phyloP scores from a whole-genome alignment of 2,888 invertebrate genomes.

The Busseola fusca region DNA sequence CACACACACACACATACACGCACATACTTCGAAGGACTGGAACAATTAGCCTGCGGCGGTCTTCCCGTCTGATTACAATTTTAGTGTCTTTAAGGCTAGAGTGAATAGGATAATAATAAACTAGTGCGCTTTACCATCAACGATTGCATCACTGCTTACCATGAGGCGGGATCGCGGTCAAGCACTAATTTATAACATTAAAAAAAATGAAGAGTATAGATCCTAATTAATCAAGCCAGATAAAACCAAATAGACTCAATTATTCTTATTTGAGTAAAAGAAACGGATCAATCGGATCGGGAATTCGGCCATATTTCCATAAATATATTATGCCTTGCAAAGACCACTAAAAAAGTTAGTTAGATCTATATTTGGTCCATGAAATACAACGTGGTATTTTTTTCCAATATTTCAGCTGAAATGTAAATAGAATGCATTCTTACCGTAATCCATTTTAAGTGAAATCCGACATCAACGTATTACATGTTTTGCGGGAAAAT shows the following conservation, averaged over 20 bases:
- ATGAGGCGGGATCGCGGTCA: too few species aligned
- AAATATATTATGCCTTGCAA: constrained; percentile 2
- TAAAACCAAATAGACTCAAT: background rate
- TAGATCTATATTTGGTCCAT: constrained; percentile 4
- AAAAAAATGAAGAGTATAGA: too few species aligned
- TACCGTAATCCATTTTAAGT: constrained; percentile 26
- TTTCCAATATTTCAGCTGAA: constrained; percentile 10
- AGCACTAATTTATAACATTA: too few species aligned
- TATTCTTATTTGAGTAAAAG: background rate
- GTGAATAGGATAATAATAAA: too few species aligned
- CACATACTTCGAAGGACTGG: too few species aligned
- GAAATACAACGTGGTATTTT: background rate
- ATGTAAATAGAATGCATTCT: constrained; percentile 19
- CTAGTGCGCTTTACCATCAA: too few species aligned
- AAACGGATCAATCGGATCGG: background rate
- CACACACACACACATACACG: too few species aligned
- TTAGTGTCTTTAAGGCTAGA: too few species aligned
- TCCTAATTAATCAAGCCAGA: too few species aligned
- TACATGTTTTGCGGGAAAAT: background rate
- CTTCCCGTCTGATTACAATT: too few species aligned
- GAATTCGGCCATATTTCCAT: background rate
- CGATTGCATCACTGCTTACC: too few species aligned
- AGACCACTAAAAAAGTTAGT: background rate
- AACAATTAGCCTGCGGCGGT: too few species aligned
- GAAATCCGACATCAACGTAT: background rate